Conservation (phyloP, 2,888 invertebrate species). For the Ophonus ardosiacus region DNA sequence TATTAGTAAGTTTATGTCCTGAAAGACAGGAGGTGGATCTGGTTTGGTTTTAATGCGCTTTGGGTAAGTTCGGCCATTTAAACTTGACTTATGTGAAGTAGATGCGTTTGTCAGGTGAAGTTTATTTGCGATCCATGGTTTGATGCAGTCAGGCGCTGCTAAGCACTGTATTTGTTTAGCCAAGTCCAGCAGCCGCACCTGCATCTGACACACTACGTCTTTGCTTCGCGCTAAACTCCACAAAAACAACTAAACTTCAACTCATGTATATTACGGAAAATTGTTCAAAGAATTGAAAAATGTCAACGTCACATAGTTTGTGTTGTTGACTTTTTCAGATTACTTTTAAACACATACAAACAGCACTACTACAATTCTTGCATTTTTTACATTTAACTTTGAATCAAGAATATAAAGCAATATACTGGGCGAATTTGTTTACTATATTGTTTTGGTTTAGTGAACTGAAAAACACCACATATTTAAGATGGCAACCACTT, state of each 20-base stretch:
- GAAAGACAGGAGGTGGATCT: too few species aligned
- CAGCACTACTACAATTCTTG: too few species aligned
- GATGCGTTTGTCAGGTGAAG: conserved; percentile 46
- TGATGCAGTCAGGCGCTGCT: background rate
- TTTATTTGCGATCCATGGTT: conserved; percentile 11
- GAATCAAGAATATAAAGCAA: too few species aligned
- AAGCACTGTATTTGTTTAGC: conserved; percentile 32
- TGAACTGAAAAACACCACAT: too few species aligned
- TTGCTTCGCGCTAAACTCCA: background rate
- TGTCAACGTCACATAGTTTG: background rate
- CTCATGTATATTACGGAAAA: background rate
- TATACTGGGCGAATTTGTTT: too few species aligned
- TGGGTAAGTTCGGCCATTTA: conserved; percentile 17
- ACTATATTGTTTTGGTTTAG: too few species aligned
- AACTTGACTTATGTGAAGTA: conserved; percentile 38
- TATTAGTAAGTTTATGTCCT: background rate
- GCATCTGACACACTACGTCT: conserved; percentile 18
- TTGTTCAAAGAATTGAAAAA: background rate
- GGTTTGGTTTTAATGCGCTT: conserved; percentile 25
- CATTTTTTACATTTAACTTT: too few species aligned
- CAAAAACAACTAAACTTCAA: background rate
- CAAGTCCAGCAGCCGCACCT: conserved; percentile 1
- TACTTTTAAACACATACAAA: background rate
- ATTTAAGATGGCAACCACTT: too few species aligned
- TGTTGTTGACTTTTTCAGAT: background rate